Base-by-base conservation (phyloP, 1,140 invertebrate genomes). In the Lordiphosa collinella region DNA sequence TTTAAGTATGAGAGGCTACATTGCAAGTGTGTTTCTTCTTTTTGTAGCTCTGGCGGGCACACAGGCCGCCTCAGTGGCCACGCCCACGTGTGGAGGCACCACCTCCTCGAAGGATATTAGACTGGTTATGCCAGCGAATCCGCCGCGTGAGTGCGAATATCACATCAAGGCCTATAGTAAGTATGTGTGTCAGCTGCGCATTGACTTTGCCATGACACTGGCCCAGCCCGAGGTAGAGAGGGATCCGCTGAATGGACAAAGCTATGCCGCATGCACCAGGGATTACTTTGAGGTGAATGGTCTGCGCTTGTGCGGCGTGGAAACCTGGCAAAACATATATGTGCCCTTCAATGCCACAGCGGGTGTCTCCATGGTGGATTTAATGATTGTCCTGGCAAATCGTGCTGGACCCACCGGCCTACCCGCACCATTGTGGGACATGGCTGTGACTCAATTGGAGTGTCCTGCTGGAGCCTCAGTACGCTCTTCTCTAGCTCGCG, bases 311-410 rank as follows among this genome's bases (percentile, higher is more conserved):
- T 88, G 87, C 36, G 87, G 87, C 5, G 47, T 59, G 1, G 79
- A 88, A 36, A 48, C 54, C 12, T 66, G 64, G 58, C 84, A 88
- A 40, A 87, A 88, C 35, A 75, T 88, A 55, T 88, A 88, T 40
- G 72, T 88, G 37, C 75, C 84, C 6, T 67, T 88, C 60, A 87
- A 88, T 59, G 62, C 68, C 52, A 78, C 57, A 13, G 59, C 47
- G 4, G 86, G 82, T 1, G 64, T 65, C 1, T 57, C 57, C 0
- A 32, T 12, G 0, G 36, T 87, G 11, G 76, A 86, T 18, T 36
- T 88, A 1, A 4, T 16, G 0, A 34, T 88, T 7, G 4, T 5
- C 0, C n/a, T 86, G 56, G 69, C 79, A 9, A 60, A 68, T 59
- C 79, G 87, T 4, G 65, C 52, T 0, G 69, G 78, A 8, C 25